Conservation (phyloP, 2,888 invertebrate genomes). For the Dermolepida albohirtum region DNA sequence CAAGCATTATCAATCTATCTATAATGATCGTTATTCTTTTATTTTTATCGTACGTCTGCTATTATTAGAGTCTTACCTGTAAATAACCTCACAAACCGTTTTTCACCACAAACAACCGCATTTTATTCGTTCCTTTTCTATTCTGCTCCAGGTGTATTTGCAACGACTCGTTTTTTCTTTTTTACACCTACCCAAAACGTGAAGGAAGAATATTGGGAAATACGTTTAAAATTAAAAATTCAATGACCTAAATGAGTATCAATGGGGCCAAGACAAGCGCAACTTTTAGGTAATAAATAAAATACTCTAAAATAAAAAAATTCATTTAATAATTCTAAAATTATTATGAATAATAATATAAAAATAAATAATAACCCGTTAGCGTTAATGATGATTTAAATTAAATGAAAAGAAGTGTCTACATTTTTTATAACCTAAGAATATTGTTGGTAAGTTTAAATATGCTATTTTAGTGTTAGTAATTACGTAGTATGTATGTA, state of each 20-base stretch:
- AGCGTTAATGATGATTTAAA: background rate
- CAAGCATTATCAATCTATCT: background rate
- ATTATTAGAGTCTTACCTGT: conserved; percentile 3
- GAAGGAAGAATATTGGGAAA: too few relatives aligned
- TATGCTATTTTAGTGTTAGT: too few relatives aligned
- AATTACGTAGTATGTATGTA: too few relatives aligned
- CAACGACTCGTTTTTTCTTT: background rate
- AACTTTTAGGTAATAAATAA: conserved; percentile 44
- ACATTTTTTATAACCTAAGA: conserved; percentile 1
- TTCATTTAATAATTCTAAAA: background rate
- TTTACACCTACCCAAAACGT: too few relatives aligned
- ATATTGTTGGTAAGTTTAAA: conserved; percentile 6
- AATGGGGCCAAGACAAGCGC: conserved; percentile 14
- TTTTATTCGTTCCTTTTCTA: background rate
- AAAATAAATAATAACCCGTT: conserved; percentile 3
- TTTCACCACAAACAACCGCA: background rate
- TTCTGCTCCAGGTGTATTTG: background rate
- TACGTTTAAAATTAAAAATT: background rate
- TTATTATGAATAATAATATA: background rate
- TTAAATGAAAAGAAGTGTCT: conserved; percentile 4
- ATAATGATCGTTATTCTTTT: conserved; percentile 24
- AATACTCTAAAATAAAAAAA: conserved; percentile 11
- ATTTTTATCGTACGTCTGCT: conserved; percentile 27
- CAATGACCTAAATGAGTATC: conserved; percentile 5
- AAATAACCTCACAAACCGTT: background rate